Base-by-base conservation (phyloP, 92 coral and sea anemone genomes). In the Pocillopora meandrina region DNA sequence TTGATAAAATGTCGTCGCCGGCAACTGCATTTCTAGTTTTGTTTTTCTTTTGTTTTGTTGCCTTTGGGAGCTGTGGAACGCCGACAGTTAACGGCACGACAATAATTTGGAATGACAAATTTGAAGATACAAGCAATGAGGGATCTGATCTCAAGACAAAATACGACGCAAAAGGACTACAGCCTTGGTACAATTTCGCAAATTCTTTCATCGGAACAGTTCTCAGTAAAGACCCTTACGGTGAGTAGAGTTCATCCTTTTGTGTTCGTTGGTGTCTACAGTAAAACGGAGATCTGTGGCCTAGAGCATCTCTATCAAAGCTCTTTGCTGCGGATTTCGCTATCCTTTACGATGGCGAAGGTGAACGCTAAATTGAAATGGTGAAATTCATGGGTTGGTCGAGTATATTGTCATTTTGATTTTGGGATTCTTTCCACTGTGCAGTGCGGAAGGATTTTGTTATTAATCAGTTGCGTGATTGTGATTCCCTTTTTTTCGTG, bases 81-180 rank as follows among this genome's bases (percentile, higher is more conserved):
- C 78, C 73, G 59, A 34, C 63, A 10, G 9, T 14, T 31, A 75
- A 56, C 52, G 55, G 33, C 10, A 26, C 67, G 10, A 81, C 64
- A 20, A 81, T 84, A 42, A 13, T 52, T 36, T 90, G 87, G 75
- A 19, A 59, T 10, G 88, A 61, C 15, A 34, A 60, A 15, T 71
- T 76, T 56, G 42, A 57, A 4, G 59, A 52, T 10, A 57, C 86
- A 9, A 71, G 75, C n/a, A 69, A 71, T 3, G 80, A 84, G 34
- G 76, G 83, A 34, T 73, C 85, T 14, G 42, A 33, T 20, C 84
- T 92, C 19, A 47, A 85, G 15, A 84, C 90, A 36, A 86, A 88
- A 33, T 94, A 82, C 79, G 98, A 94, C 65, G 95, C 88, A 56
- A 90, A 92, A 92, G 98, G 98, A 2, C 89, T 94, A 83, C 90